Base-by-base conservation (phyloP, 2,797 vertebrate genomes). In the Spinus pinus region DNA sequence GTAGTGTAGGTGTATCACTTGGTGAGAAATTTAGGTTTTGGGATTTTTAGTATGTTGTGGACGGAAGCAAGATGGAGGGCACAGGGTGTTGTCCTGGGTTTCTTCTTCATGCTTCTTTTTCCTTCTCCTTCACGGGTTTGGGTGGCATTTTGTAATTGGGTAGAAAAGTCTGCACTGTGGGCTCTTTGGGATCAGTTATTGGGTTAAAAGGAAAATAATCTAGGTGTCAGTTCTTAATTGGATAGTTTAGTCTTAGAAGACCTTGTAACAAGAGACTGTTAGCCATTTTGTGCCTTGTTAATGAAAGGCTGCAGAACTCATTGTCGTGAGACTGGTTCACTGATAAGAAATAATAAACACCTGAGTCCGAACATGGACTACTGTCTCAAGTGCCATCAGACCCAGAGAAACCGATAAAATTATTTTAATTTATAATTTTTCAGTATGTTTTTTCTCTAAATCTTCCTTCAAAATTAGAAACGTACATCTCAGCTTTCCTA, bases 401-500 rank as follows among this genome's bases (percentile, higher is more conserved):
- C 21, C 53, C 21, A n/a, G 53, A 54, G 53, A 54, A 54, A 54
- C 31, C 4, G 1, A 54, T 23, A 15, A 54, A 23, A 24, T 70
- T 20, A 58, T 42, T 86, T 84, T 80, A 1, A 10, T 84, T 74
- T 66, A 54, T 33, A 14, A 33, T 75, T 87, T 89, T 78, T 84
- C 33, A 25, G 31, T 62, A 13, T 22, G 6, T 49, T 56, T 79
- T 81, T 81, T 66, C 25, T 74, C 46, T 62, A 74, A 73, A 51
- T 67, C n/a, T 86, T 80, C 53, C 39, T 81, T 83, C 50, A 67
- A 13, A 83, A 78, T 85, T 60, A 74, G 27, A 74, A 95, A 33
- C 1, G 2, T 19, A 8, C 14, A 44, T 81, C 24, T 91, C 53
- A 44, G 35, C n/a, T 94, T 78, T 86, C 57, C 37, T 77, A 17